A percentile compares a stretch with the other conserved stretches of the same genome.
These are phyloP conservation scores for Drosophila setifemur DNA, from an alignment of 1,140 invertebrate genomes.

Conservation along the genomic window DNA sequence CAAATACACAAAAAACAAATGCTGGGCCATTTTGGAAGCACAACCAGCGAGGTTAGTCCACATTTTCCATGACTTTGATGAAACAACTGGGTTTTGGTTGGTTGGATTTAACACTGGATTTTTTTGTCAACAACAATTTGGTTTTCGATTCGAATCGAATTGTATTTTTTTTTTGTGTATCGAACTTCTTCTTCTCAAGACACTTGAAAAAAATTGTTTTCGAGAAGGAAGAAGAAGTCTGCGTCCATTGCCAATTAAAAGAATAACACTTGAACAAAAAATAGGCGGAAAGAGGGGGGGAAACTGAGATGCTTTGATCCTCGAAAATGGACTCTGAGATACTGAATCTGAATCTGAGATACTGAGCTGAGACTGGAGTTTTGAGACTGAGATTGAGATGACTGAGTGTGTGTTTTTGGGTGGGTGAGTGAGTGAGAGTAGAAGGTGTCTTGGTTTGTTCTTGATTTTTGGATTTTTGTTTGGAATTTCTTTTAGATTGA, in stretches of 20 bases:
- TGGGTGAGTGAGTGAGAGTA: background rate
- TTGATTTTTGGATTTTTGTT: no score
- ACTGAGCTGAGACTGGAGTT: background rate
- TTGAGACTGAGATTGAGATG: background rate
- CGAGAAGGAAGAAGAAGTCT: constrained; percentile 32
- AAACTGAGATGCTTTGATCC: constrained; percentile 6
- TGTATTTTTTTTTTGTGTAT: background rate
- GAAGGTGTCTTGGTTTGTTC: background rate
- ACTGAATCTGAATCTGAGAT: background rate
- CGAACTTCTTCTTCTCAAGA: background rate
- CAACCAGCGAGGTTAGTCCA: background rate
- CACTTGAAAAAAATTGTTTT: background rate
- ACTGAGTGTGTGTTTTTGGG: background rate
- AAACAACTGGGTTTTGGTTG: background rate
- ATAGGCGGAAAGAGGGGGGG: background rate
- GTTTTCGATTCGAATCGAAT: no score
- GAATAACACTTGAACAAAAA: constrained; percentile 27
- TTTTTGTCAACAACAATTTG: constrained; percentile 6
- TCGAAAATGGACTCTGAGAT: constrained; percentile 5
- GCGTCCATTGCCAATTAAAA: constrained; percentile 41
- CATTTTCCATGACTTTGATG: constrained; percentile 7
- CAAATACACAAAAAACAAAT: constrained; percentile 39
- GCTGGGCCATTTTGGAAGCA: constrained; percentile 37
- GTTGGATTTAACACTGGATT: background rate
- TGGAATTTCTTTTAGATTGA: background rate